phyloP scores from a whole-genome alignment of 30 jellyfish, hydroid and myxozoan genomes.

The Aurelia sp. region DNA sequence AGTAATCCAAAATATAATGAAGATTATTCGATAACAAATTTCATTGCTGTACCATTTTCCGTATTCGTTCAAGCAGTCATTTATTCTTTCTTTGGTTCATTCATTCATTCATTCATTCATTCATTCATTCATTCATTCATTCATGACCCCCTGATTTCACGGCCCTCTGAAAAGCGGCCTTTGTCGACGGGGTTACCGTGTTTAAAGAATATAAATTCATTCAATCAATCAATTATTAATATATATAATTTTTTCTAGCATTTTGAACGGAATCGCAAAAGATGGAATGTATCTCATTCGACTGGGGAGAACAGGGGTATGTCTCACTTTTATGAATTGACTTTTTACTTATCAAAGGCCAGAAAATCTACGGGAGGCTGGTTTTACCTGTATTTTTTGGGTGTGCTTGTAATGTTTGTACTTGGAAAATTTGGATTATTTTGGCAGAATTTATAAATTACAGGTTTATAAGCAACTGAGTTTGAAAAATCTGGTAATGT shows the following conservation, averaged over 20 bases:
- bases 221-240: not conserved
- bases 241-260: constrained; percentile 10
- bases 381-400: not conserved
- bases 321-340: not conserved
- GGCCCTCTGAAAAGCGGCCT: too few relatives aligned
- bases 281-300: constrained; percentile 63
- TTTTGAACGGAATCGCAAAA: constrained; percentile 20
- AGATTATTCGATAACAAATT: too few relatives aligned
- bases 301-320: constrained; percentile 57
- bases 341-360: not conserved
- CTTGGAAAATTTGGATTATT: too few relatives aligned
- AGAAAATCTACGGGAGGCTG: not conserved
- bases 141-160: too few relatives aligned
- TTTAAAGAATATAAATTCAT: too few relatives aligned
- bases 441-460: too few relatives aligned
- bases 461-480: not conserved
- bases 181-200: too few relatives aligned
- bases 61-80: not conserved
- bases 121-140: not conserved
- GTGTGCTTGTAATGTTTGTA: not conserved
- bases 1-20: not conserved
- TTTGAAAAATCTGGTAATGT: too few relatives aligned
- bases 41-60: not conserved
- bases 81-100: not conserved
- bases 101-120: not conserved